Evolutionary conservation across 2,797 vertebrate species (phyloP).

Genomic region (Spheniscus humboldti): DNA sequence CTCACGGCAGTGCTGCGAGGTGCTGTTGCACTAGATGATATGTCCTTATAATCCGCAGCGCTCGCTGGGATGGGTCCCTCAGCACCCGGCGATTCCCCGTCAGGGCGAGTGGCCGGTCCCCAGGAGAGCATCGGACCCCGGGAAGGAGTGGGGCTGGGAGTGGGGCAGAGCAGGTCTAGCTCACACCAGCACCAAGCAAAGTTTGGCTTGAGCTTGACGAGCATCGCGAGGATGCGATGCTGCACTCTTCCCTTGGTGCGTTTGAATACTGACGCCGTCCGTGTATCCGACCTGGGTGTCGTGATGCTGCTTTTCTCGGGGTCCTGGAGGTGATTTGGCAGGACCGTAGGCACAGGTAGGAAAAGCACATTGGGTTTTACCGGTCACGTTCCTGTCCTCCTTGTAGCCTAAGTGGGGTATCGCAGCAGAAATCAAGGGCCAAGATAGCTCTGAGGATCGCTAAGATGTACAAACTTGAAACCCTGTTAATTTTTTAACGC

Average conservation of each 20-base stretch:
- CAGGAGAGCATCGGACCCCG: accelerated
- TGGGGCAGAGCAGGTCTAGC: background rate
- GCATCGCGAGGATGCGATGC: background rate
- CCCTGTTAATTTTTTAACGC: background rate
- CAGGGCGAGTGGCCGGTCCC: accelerated
- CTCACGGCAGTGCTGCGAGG: background rate
- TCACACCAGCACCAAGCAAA: background rate
- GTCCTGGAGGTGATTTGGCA: background rate
- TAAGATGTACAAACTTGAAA: background rate
- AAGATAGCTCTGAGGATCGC: background rate
- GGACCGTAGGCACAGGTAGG: background rate
- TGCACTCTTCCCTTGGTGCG: accelerated
- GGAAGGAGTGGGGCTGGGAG: background rate
- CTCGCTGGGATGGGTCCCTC: background rate
- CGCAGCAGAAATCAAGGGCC: background rate
- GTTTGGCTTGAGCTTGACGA: background rate
- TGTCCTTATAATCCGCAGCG: background rate
- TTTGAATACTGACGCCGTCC: accelerated
- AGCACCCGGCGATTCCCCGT: accelerated
- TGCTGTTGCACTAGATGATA: background rate
- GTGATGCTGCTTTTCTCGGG: background rate
- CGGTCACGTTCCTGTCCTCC: background rate
- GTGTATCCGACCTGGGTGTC: accelerated
- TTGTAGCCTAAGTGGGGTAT: background rate
- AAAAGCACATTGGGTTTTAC: accelerated